These are phyloP conservation scores for Nephrotoma flavescens DNA, from an alignment of 2,888 invertebrate genomes.

Conservation along the genomic window DNA sequence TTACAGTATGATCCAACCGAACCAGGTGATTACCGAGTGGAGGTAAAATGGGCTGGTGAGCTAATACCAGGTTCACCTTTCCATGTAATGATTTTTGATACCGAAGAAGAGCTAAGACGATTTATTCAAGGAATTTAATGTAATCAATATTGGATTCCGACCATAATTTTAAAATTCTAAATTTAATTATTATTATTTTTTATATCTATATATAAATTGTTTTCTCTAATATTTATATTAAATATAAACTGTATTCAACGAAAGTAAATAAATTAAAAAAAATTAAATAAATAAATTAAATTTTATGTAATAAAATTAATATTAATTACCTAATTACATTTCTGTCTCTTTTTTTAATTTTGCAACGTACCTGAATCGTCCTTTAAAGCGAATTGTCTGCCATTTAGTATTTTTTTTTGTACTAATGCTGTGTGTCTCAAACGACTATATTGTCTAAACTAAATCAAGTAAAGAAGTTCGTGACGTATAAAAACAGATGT, in stretches of 20 bases:
- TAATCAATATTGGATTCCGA: neutral
- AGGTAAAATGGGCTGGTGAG: constrained; percentile 95
- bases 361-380: too few species aligned
- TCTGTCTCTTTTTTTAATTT: too few species aligned
- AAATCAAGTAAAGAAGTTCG: too few species aligned
- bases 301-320: neutral
- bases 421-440: too few species aligned
- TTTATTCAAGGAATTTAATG: constrained; percentile 35
- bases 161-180: neutral
- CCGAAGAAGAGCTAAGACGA: constrained; percentile 82
- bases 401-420: too few species aligned
- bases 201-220: neutral
- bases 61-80: constrained; percentile 97
- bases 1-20: constrained; percentile 88
- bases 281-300: neutral
- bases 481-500: too few species aligned
- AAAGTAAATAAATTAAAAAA: neutral
- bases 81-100: constrained; percentile 98
- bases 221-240: constrained; percentile 3
- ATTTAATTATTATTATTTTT: neutral
- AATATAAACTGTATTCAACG: constrained; percentile 2
- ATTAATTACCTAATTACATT: neutral
- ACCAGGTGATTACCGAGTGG: constrained; percentile 95
- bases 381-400: too few species aligned
- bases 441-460: too few species aligned